phyloP scores from a whole-genome alignment of 2,797 vertebrate genomes.

The Heliangelus exortis region DNA sequence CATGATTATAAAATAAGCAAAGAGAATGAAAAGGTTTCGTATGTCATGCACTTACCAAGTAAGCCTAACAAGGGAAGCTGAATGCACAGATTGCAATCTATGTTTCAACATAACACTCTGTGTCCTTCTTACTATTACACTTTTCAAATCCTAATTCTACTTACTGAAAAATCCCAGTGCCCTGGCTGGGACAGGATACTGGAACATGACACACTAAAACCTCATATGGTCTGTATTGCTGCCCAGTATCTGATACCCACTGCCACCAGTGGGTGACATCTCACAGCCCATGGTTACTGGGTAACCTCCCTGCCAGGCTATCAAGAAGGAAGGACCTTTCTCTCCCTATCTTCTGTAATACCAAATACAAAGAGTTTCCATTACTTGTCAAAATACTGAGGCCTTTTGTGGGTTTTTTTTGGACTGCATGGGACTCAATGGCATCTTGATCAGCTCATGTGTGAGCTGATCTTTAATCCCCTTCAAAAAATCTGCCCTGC shows the following conservation, averaged over 20 bases:
- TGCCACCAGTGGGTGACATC: background rate
- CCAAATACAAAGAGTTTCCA: background rate
- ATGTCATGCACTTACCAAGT: background rate
- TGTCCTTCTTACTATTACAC: background rate
- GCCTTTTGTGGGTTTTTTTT: background rate
- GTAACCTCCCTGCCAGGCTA: rapidly evolving
- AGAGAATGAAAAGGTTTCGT: background rate
- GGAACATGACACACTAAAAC: background rate
- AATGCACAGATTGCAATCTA: background rate
- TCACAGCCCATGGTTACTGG: background rate
- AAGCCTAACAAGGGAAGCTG: background rate
- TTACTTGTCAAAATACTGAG: background rate
- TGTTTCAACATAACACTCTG: background rate
- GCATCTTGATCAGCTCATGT: background rate
- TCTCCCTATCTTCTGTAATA: background rate
- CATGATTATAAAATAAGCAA: background rate
- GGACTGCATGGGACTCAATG: background rate
- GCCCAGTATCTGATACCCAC: background rate
- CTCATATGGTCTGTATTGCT: rapidly evolving
- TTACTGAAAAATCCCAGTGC: background rate
- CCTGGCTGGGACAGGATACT: background rate
- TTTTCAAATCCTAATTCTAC: background rate
- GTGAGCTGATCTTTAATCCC: background rate
- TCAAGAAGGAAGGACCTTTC: background rate
- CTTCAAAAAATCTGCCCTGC: background rate